Percentiles rank a stretch among this genome's conserved stretches.
Conservation (phyloP, 2,113 vertebrate species). For the Nothoprocta perdicaria region DNA sequence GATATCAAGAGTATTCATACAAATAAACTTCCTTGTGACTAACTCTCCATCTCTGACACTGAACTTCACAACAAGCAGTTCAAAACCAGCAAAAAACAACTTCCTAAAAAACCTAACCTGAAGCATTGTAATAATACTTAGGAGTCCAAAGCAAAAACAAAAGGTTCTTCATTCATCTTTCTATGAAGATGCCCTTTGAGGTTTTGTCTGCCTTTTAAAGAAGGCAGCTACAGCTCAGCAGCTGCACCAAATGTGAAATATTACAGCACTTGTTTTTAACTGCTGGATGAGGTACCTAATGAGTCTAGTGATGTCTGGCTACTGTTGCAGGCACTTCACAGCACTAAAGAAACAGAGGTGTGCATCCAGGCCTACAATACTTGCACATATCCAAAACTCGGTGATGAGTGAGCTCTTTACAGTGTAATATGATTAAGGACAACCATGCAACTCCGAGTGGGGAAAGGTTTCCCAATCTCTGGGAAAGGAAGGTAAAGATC, state of each 20-base stretch:
- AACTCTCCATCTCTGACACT: neutral
- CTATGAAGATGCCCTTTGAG: neutral
- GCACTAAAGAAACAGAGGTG: neutral
- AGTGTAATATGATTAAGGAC: neutral
- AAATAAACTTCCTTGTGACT: neutral
- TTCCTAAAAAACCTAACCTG: constrained; percentile 17
- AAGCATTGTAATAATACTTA: neutral
- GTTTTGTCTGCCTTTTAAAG: constrained; percentile 27
- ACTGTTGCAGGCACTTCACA: neutral
- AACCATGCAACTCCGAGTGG: neutral
- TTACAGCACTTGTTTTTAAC: neutral
- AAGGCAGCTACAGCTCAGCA: constrained; percentile 6
- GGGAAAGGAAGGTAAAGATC: neutral
- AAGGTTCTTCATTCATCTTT: constrained; percentile 30
- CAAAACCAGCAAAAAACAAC: neutral
- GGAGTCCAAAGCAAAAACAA: constrained; percentile 20
- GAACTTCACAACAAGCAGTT: neutral
- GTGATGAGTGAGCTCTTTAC: neutral
- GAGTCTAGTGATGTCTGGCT: neutral
- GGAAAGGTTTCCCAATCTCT: accelerated
- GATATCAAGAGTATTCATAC: neutral
- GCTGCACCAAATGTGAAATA: constrained; percentile 31
- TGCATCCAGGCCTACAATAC: neutral
- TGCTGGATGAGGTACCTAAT: constrained; percentile 4
- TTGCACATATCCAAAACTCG: neutral